Percentiles rank a stretch among this genome's conserved stretches.
phyloP scores from a whole-genome alignment of 2,888 invertebrate genomes.

The Sarcophaga subvicina region DNA sequence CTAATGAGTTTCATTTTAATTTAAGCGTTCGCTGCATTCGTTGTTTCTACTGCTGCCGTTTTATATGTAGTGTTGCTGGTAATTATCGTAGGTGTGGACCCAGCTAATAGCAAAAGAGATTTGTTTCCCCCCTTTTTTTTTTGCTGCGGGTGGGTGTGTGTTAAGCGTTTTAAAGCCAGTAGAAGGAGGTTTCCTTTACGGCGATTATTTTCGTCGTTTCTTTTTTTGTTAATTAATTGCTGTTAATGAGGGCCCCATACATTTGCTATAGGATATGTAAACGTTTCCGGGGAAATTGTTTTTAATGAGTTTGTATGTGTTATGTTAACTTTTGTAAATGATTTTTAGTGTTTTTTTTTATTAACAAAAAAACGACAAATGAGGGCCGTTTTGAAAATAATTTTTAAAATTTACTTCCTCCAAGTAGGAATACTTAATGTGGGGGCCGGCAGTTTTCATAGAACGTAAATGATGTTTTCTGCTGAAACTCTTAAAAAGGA shows the following conservation, averaged over 20 bases:
- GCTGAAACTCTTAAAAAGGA: too few relatives aligned
- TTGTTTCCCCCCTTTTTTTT: too few relatives aligned
- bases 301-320: neutral
- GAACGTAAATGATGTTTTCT: too few relatives aligned
- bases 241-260: slow-evolving; percentile 29
- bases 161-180: neutral
- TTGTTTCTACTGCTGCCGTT: neutral
- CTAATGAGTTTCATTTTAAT: slow-evolving; percentile 62
- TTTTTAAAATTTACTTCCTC: too few relatives aligned
- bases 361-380: too few relatives aligned
- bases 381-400: too few relatives aligned
- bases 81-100: slow-evolving; percentile 45
- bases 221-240: slow-evolving; percentile 37
- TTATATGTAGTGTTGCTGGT: slow-evolving; percentile 10
- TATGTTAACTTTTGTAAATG: neutral
- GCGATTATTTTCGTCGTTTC: neutral
- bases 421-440: too few relatives aligned
- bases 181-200: neutral
- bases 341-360: neutral
- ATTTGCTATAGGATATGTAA: slow-evolving; percentile 20
- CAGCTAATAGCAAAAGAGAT: slow-evolving; percentile 27
- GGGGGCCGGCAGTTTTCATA: too few relatives aligned
- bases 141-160: slow-evolving; percentile 49
- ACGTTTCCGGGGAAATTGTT: slow-evolving; percentile 25
- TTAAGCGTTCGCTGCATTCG: slow-evolving; percentile 7